phyloP scores from a whole-genome alignment of 2,113 vertebrate genomes.

The Rostratula benghalensis region DNA sequence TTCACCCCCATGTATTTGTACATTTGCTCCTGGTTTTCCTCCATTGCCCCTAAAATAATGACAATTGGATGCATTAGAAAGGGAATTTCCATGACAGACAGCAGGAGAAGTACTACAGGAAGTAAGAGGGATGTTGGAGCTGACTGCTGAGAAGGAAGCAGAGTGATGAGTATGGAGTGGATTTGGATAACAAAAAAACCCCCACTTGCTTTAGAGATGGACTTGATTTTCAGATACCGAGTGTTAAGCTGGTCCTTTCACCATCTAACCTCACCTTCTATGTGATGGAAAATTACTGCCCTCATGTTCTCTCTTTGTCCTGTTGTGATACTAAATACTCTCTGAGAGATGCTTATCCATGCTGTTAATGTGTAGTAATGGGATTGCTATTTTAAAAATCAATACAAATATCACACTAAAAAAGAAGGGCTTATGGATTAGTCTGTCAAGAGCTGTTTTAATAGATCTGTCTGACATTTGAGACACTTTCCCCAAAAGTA shows the following conservation, averaged over 20 bases:
- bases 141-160: background rate
- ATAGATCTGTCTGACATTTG: slow-evolving; percentile 50
- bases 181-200: background rate
- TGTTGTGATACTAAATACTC: slow-evolving; percentile 9
- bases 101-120: background rate
- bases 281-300: slow-evolving; percentile 60
- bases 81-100: background rate
- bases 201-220: background rate
- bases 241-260: background rate
- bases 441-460: slow-evolving; percentile 56
- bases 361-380: slow-evolving; percentile 70
- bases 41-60: background rate
- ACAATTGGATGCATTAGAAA: rapidly evolving
- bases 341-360: background rate
- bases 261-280: background rate
- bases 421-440: slow-evolving; percentile 36
- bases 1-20: rapidly evolving
- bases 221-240: background rate
- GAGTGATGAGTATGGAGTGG: background rate
- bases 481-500: slow-evolving; percentile 49
- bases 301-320: background rate
- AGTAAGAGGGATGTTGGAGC: background rate
- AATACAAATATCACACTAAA: slow-evolving; percentile 51
- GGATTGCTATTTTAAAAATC: slow-evolving; percentile 66
- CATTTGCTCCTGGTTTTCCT: background rate